Conservation (phyloP, 2,113 vertebrate genomes). For the Etheostoma spectabile region DNA sequence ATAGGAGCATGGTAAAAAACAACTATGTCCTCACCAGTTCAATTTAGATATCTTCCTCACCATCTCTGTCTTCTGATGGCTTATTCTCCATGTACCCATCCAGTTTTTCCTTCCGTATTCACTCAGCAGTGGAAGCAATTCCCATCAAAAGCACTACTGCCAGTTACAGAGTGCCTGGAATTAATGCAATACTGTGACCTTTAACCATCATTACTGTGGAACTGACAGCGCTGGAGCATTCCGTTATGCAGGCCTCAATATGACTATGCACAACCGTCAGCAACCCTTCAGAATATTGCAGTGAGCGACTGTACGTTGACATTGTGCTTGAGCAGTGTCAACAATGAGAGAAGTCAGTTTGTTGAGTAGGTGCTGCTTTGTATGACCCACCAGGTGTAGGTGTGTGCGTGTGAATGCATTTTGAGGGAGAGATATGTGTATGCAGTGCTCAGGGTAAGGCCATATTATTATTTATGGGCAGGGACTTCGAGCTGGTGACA, state of each 20-base stretch:
- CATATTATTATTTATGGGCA: constrained; percentile 63
- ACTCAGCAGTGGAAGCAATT: constrained; percentile 31
- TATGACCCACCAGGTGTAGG: constrained; percentile 25
- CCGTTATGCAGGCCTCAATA: constrained; percentile 26
- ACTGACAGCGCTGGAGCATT: constrained; percentile 41
- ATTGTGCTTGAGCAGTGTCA: constrained; percentile 39
- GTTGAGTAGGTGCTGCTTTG: constrained; percentile 37
- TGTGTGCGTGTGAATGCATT: background rate
- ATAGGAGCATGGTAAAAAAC: background rate
- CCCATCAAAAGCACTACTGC: constrained; percentile 31
- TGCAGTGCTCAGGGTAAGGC: constrained; percentile 10
- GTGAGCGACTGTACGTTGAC: constrained; percentile 48
- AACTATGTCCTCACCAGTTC: background rate
- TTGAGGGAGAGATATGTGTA: background rate
- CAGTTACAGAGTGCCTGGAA: constrained; percentile 55
- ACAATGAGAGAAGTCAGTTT: constrained; percentile 24
- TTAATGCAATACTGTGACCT: constrained; percentile 66
- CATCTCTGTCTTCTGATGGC: constrained; percentile 1
- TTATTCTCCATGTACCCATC: constrained; percentile 11
- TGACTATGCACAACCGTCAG: constrained; percentile 27
- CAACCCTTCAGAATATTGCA: constrained; percentile 38
- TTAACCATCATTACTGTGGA: constrained; percentile 62
- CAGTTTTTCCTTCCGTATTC: constrained; percentile 10
- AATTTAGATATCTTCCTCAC: constrained; percentile 14
- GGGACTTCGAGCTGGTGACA: constrained; percentile 13